Percentiles rank a stretch among this genome's conserved stretches.
Conservation (phyloP, 1,140 invertebrate species). For the Oncopeltus fasciatus region DNA sequence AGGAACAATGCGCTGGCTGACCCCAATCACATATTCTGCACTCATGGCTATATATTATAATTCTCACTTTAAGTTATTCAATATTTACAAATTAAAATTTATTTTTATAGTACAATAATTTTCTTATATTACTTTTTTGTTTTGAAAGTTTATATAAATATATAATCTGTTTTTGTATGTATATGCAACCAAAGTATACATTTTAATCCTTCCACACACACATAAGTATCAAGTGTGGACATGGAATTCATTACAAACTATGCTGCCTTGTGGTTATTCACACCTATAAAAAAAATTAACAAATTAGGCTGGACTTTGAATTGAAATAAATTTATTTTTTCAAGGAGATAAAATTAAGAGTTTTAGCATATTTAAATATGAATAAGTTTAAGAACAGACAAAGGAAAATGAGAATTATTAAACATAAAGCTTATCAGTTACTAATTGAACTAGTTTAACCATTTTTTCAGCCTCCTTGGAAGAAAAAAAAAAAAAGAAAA, state of each 20-base stretch:
- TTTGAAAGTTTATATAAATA: conserved; percentile 9
- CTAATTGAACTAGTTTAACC: too few species aligned
- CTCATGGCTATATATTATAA: conserved; percentile 27
- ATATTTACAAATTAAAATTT: conserved; percentile 3
- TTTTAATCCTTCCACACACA: not conserved
- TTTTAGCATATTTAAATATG: too few species aligned
- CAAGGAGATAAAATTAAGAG: too few species aligned
- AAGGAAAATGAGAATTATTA: too few species aligned
- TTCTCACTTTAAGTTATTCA: too few species aligned
- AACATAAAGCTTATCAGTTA: too few species aligned
- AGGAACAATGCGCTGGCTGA: conserved; percentile 24
- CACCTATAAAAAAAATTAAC: conserved; percentile 22
- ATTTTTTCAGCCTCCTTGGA: too few species aligned
- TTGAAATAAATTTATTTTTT: too few species aligned
- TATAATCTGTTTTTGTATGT: conserved; percentile 10
- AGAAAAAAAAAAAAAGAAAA: too few species aligned
- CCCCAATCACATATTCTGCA: conserved; percentile 30
- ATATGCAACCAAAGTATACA: conserved; percentile 15
- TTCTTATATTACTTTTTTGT: conserved; percentile 7
- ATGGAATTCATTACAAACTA: conserved; percentile 19
- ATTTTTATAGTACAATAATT: conserved; percentile 16
- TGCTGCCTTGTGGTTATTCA: conserved; percentile 25
- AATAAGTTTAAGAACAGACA: too few species aligned
- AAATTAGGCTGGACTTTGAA: not conserved
- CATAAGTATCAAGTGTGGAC: not conserved